Percentiles rank a stretch among this genome's conserved stretches.
Conservation (phyloP, 2,888 invertebrate species). For the Mechanitis messenoides region DNA sequence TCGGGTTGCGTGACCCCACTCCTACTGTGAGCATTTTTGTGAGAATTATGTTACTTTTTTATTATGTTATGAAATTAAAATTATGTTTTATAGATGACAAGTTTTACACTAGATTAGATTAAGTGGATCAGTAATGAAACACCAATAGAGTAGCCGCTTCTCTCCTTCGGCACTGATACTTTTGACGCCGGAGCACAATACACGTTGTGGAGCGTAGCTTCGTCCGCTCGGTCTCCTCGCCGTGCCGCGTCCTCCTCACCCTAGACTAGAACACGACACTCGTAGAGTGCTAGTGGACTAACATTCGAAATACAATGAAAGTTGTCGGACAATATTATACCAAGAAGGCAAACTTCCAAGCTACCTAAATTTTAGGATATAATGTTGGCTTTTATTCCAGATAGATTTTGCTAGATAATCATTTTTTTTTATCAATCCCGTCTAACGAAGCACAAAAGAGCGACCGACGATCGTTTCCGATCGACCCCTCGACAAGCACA, state of each 20-base stretch:
- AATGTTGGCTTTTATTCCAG: conserved; percentile 74
- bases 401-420: conserved; percentile 75
- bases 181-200: conserved; percentile 66
- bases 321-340: conserved; percentile 74
- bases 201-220: conserved; percentile 27
- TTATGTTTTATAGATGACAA: conserved; percentile 68
- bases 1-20: conserved; percentile 61
- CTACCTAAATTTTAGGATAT: conserved; percentile 72
- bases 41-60: conserved; percentile 74
- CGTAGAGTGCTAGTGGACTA: conserved; percentile 70
- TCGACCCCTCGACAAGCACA: conserved; percentile 57
- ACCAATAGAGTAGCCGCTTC: conserved; percentile 78
- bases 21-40: conserved; percentile 74
- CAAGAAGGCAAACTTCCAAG: conserved; percentile 74
- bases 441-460: conserved; percentile 71
- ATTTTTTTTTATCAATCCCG: conserved; percentile 64
- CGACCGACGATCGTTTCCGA: conserved; percentile 67
- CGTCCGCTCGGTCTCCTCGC: conserved; percentile 37
- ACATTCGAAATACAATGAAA: conserved; percentile 66
- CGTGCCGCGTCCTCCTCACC: conserved; percentile 45
- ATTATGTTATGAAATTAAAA: conserved; percentile 56
- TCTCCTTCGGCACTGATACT: conserved; percentile 69
- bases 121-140: conserved; percentile 75
- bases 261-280: conserved; percentile 71
- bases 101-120: conserved; percentile 76